Evolutionary conservation across 1,140 invertebrate species (phyloP).

Genomic region (Cydia strobilella): DNA sequence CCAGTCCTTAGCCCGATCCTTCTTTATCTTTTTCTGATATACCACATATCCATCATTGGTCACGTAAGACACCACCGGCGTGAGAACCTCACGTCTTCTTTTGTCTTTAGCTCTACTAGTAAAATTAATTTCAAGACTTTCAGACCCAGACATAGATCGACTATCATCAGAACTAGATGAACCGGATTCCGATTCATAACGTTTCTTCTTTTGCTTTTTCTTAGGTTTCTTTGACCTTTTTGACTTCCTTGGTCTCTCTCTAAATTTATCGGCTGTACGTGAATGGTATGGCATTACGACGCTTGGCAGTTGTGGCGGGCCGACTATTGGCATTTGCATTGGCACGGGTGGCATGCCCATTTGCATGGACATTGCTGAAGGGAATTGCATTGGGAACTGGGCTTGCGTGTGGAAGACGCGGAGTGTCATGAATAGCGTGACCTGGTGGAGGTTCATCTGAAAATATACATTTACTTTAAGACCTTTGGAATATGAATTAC

Average conservation of each 20-base stretch:
- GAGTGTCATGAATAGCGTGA: not conserved
- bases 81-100: slow-evolving; percentile 42
- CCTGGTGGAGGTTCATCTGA: not conserved
- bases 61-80: slow-evolving; percentile 55
- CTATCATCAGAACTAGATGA: not conserved
- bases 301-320: slow-evolving; percentile 51
- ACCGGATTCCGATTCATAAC: not conserved
- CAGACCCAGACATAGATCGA: slow-evolving; percentile 41
- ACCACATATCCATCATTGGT: slow-evolving; percentile 63
- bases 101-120: slow-evolving; percentile 35
- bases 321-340: slow-evolving; percentile 34
- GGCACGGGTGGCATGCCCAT: slow-evolving; percentile 35
- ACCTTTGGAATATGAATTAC: too few relatives aligned
- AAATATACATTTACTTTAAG: not conserved
- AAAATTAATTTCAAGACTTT: slow-evolving; percentile 33
- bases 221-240: slow-evolving; percentile 42
- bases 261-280: slow-evolving; percentile 39
- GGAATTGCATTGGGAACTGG: not conserved
- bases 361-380: not conserved
- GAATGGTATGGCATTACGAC: slow-evolving; percentile 60
- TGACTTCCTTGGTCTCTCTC: slow-evolving; percentile 26
- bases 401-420: not conserved
- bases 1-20: slow-evolving; percentile 61
- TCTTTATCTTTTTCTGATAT: slow-evolving; percentile 68
- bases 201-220: slow-evolving; percentile 36